phyloP scores from a whole-genome alignment of 2,888 invertebrate species.

The Ophion ellenae region DNA sequence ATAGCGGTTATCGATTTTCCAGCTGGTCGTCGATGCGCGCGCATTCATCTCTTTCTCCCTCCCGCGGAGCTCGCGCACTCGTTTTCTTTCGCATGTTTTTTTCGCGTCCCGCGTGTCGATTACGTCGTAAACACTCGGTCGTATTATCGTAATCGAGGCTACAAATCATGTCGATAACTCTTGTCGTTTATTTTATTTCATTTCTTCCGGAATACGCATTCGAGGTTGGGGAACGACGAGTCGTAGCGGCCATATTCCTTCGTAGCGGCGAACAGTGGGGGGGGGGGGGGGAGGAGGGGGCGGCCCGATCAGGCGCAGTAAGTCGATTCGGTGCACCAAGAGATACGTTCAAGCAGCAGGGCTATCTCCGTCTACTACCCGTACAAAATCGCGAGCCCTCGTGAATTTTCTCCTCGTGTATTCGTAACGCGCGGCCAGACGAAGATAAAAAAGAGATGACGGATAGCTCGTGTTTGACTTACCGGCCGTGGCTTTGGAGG shows the following conservation, averaged over 20 bases:
- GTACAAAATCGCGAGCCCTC: conserved; percentile 69
- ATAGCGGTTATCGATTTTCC: conserved; percentile 43
- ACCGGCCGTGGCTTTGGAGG: conserved; percentile 79
- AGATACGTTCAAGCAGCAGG: conserved; percentile 58
- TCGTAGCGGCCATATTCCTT: conserved; percentile 69
- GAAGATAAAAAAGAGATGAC: conserved; percentile 45
- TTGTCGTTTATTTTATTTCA: not conserved
- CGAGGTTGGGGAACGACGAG: conserved; percentile 22
- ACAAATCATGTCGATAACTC: conserved; percentile 13
- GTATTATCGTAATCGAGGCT: conserved; percentile 17
- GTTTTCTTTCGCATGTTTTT: conserved; percentile 3
- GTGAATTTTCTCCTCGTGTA: conserved; percentile 63
- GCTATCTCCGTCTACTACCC: conserved; percentile 73
- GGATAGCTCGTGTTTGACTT: conserved; percentile 75
- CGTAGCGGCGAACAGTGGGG: not conserved
- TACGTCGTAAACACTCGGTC: conserved; percentile 7
- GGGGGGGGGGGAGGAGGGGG: not conserved
- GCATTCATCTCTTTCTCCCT: conserved; percentile 3
- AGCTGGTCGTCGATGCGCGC: conserved; percentile 42
- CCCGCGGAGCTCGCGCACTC: not conserved
- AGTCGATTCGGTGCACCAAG: conserved; percentile 33
- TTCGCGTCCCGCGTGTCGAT: conserved; percentile 7
- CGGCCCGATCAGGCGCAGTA: conserved; percentile 60
- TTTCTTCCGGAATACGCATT: conserved; percentile 7
- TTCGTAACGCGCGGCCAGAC: conserved; percentile 4